Percentiles rank a stretch among this genome's conserved stretches.
phyloP scores from a whole-genome alignment of 2,888 invertebrate genomes.

The Erpobdella octoculata region DNA sequence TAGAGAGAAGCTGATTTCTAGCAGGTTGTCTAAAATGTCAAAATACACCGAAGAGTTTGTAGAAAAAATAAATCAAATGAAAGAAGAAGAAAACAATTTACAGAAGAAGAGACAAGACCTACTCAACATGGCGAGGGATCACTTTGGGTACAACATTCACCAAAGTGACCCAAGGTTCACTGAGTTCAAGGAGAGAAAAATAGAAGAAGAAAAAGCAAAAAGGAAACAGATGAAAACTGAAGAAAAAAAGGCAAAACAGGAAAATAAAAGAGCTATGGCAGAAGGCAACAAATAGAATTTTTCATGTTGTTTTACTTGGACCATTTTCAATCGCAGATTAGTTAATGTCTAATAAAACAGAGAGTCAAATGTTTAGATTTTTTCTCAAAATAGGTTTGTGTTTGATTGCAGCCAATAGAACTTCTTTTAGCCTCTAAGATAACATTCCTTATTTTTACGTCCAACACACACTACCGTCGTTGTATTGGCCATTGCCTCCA shows the following conservation, averaged over 20 bases:
- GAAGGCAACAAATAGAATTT: too few species aligned
- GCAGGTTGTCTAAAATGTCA: constrained; percentile 38
- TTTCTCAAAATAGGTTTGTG: too few species aligned
- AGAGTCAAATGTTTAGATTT: too few species aligned
- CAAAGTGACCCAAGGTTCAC: constrained; percentile 38
- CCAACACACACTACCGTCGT: constrained; percentile 2
- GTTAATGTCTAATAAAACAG: too few species aligned
- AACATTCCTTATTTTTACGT: not conserved
- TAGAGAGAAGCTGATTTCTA: constrained; percentile 33
- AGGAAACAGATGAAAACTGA: constrained; percentile 34
- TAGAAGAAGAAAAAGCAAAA: constrained; percentile 37
- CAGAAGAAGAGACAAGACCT: constrained; percentile 31
- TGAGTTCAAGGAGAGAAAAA: constrained; percentile 37
- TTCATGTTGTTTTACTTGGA: too few species aligned
- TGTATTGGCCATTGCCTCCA: not conserved
- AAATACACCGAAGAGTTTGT: constrained; percentile 34
- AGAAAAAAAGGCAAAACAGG: too few species aligned
- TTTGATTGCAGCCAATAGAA: too few species aligned
- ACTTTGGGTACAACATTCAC: constrained; percentile 38
- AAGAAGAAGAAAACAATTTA: constrained; percentile 28
- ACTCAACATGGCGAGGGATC: constrained; percentile 39
- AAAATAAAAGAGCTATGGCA: too few species aligned
- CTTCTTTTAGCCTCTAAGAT: too few species aligned
- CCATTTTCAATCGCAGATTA: too few species aligned
- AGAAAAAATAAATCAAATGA: constrained; percentile 29